Conservation (phyloP, 92 coral and sea anemone genomes). For the Blastomussa wellsi region DNA sequence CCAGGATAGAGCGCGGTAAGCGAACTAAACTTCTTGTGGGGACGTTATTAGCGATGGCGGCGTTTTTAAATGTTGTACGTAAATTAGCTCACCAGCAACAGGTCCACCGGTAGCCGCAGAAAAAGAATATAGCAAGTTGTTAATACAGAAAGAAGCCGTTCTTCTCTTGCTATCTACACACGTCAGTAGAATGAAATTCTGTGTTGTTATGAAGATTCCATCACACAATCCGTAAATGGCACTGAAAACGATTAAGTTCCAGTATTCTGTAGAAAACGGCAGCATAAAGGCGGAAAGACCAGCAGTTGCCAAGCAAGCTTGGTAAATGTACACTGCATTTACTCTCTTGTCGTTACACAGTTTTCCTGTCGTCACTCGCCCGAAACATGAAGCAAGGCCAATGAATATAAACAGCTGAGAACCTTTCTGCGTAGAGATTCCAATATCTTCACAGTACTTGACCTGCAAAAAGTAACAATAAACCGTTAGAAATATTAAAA, state of each 20-base stretch:
- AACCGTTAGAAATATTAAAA: not conserved
- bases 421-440: conserved; percentile 8
- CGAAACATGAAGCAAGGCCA: conserved; percentile 9
- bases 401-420: conserved; percentile 21
- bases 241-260: conserved; percentile 8
- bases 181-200: conserved; percentile 1
- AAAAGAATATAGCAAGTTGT: not conserved
- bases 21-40: too few species aligned
- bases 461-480: not conserved
- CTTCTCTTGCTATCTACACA: conserved; percentile 5
- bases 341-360: not conserved
- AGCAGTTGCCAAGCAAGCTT: not conserved
- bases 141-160: conserved; percentile 16
- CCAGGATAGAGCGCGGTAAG: too few species aligned
- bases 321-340: conserved; percentile 10
- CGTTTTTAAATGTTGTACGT: too few species aligned
- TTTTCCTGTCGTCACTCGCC: not conserved
- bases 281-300: not conserved
- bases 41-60: not conserved
- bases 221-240: conserved; percentile 3
- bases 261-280: conserved; percentile 9
- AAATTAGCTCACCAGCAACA: conserved; percentile 11
- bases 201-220: conserved; percentile 18
- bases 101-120: conserved; percentile 26
- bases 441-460: conserved; percentile 28